phyloP scores from a whole-genome alignment of 2,888 invertebrate species.

The Coronaproctus castanopsis region DNA sequence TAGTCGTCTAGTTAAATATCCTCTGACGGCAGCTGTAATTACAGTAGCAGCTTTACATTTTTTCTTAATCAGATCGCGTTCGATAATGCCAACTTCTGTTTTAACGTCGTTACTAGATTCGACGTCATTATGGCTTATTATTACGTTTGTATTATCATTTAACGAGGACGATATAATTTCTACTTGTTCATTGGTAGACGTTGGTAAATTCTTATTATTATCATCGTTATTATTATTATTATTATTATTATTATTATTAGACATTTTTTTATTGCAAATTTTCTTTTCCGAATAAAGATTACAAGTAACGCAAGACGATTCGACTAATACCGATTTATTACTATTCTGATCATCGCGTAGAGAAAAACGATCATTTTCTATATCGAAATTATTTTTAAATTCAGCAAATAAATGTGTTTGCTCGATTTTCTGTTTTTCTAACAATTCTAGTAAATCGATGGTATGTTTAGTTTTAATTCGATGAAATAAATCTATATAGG shows the following conservation, averaged over 20 bases:
- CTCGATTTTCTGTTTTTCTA: slow-evolving; percentile 7
- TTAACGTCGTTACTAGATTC: neutral
- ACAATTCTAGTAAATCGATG: slow-evolving; percentile 1
- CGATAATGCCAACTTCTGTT: neutral
- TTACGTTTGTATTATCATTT: too few relatives aligned
- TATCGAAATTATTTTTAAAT: too few relatives aligned
- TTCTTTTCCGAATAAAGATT: too few relatives aligned
- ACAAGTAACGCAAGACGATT: neutral
- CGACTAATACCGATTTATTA: too few relatives aligned
- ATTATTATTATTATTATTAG: neutral
- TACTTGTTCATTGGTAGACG: neutral
- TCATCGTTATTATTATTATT: neutral
- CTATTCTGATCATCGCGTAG: too few relatives aligned
- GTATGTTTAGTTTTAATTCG: slow-evolving; percentile 4
- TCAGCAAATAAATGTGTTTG: slow-evolving; percentile 3
- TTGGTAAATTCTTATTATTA: neutral
- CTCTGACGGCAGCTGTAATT: slow-evolving; percentile 47
- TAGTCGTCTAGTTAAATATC: slow-evolving; percentile 60
- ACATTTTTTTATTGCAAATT: too few relatives aligned
- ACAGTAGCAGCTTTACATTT: slow-evolving; percentile 35
- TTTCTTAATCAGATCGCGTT: neutral
- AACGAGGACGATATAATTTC: neutral
- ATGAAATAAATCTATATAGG: too few relatives aligned
- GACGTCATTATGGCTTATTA: too few relatives aligned
- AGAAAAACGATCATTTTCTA: too few relatives aligned